phyloP scores from a whole-genome alignment of 2,113 vertebrate genomes.

The Boleophthalmus pectinirostris region DNA sequence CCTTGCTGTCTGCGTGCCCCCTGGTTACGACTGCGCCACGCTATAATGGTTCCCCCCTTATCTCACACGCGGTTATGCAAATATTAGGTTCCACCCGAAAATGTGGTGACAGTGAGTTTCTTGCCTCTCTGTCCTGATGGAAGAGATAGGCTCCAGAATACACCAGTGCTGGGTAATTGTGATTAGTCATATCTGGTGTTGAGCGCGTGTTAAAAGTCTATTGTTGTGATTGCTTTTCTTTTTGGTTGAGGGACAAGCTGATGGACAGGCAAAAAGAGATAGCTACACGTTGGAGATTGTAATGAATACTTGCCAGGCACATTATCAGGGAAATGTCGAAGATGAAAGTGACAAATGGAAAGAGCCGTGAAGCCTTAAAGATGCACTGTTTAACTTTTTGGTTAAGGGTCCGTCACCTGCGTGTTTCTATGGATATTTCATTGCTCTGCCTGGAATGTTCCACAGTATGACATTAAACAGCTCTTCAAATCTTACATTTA shows the following conservation, averaged over 20 bases:
- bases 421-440: no score
- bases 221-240: slow-evolving; percentile 40
- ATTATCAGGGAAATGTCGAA: slow-evolving; percentile 6
- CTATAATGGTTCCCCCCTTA: slow-evolving; percentile 61
- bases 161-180: slow-evolving; percentile 49
- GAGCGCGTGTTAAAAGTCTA: slow-evolving; percentile 50
- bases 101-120: slow-evolving; percentile 64
- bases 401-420: no score
- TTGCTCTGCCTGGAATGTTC: no score
- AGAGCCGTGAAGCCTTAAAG: neutral
- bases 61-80: slow-evolving; percentile 72
- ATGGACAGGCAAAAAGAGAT: slow-evolving; percentile 43
- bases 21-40: slow-evolving; percentile 58
- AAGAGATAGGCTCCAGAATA: slow-evolving; percentile 64
- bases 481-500: no score
- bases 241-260: slow-evolving; percentile 41
- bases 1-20: slow-evolving; percentile 50
- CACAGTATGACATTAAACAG: no score
- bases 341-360: neutral
- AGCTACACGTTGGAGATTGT: slow-evolving; percentile 8
- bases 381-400: neutral
- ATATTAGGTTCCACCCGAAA: slow-evolving; percentile 66
- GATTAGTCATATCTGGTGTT: slow-evolving; percentile 70
- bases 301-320: slow-evolving; percentile 9
- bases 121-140: slow-evolving; percentile 46